Conservation (phyloP, 2,113 vertebrate species). For the Phyllopteryx taeniolatus region DNA sequence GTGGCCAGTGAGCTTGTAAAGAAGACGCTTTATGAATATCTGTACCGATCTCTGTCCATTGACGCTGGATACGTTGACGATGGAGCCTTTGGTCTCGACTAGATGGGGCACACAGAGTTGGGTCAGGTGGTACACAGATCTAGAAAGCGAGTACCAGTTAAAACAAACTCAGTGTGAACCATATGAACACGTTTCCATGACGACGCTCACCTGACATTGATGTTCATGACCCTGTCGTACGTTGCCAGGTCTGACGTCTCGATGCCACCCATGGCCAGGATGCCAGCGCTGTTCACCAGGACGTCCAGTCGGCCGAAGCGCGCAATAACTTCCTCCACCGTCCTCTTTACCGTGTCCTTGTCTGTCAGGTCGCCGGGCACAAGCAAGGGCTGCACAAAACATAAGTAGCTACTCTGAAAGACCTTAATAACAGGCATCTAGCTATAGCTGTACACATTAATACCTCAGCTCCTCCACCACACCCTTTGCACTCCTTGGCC, state of each 20-base stretch:
- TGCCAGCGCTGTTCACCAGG: constrained; percentile 77
- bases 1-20: not conserved
- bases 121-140: constrained; percentile 74
- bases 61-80: constrained; percentile 80
- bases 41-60: constrained; percentile 78
- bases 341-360: constrained; percentile 69
- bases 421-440: not conserved
- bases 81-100: constrained; percentile 74
- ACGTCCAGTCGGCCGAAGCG: constrained; percentile 74
- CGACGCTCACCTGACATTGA: constrained; percentile 75
- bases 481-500: constrained; percentile 59
- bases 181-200: not conserved
- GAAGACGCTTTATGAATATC: not conserved
- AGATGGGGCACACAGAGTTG: constrained; percentile 78
- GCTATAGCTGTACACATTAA: not conserved
- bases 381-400: constrained; percentile 65
- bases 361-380: constrained; percentile 77
- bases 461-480: constrained; percentile 62
- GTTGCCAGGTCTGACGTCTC: constrained; percentile 73
- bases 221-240: constrained; percentile 77
- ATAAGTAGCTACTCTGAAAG: not conserved
- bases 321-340: constrained; percentile 67
- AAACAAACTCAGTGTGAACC: too few relatives aligned
- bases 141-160: constrained; percentile 34
- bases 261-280: constrained; percentile 75